Evolutionary conservation across 2,888 invertebrate species (phyloP).

Genomic region (Phania funesta): DNA sequence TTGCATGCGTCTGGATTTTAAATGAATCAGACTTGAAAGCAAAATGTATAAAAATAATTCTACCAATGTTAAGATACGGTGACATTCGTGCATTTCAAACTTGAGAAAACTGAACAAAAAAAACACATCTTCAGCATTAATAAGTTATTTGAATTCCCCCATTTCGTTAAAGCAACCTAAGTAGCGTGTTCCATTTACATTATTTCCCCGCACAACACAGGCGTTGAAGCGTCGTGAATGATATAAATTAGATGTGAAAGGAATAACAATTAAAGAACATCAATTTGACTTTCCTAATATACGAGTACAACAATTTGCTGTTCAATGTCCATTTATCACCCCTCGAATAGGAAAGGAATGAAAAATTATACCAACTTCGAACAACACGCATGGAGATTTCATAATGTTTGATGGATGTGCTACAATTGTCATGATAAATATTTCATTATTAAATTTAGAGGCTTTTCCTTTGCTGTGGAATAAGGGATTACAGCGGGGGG

Average conservation of each 20-base stretch:
- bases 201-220: conserved; percentile 1
- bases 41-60: too few relatives aligned
- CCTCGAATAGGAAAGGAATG: conserved; percentile 24
- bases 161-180: not conserved
- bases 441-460: conserved; percentile 39
- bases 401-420: conserved; percentile 59
- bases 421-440: conserved; percentile 45
- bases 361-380: conserved; percentile 7
- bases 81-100: too few relatives aligned
- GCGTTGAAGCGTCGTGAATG: not conserved
- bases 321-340: conserved; percentile 48
- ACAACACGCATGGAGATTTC: conserved; percentile 26
- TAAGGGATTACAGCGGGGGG: too few relatives aligned
- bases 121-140: not conserved
- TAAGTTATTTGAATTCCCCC: not conserved
- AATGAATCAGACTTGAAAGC: too few relatives aligned
- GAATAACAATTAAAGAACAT: conserved; percentile 43
- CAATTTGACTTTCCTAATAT: conserved; percentile 37
- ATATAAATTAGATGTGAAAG: conserved; percentile 43
- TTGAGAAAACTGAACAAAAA: too few relatives aligned
- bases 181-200: conserved; percentile 11
- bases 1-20: too few relatives aligned
- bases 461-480: conserved; percentile 11
- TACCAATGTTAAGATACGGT: too few relatives aligned
- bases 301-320: conserved; percentile 56